These are phyloP conservation scores for Lycaena phlaeas DNA, from an alignment of 2,888 invertebrate species.

Conservation along the genomic window DNA sequence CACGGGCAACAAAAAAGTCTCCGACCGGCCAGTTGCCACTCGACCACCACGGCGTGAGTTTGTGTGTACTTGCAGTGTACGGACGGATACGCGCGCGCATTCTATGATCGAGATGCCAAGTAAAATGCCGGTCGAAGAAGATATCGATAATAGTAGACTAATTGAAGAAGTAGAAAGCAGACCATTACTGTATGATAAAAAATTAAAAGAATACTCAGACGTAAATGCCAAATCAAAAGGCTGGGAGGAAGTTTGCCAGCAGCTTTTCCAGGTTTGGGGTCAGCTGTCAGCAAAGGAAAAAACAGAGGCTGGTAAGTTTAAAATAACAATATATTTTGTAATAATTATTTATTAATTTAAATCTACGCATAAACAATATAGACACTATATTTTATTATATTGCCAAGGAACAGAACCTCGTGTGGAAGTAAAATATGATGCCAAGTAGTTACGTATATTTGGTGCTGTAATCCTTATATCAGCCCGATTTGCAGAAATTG, in stretches of 20 bases:
- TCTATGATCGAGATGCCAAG: too few relatives aligned
- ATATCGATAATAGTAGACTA: background rate
- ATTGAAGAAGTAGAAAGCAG: background rate
- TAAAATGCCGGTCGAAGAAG: background rate
- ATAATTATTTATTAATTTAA: background rate
- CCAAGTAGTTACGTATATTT: background rate
- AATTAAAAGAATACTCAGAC: conserved; percentile 18
- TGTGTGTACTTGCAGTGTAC: too few relatives aligned
- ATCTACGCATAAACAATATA: too few relatives aligned
- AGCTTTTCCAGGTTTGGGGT: conserved; percentile 10
- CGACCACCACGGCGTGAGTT: too few relatives aligned
- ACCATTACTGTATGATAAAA: conserved; percentile 12
- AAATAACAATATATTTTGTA: too few relatives aligned
- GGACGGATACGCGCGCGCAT: too few relatives aligned
- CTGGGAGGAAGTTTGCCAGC: conserved; percentile 13
- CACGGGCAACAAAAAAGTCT: too few relatives aligned
- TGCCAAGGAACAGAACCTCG: conserved; percentile 1
- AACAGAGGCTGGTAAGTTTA: background rate
- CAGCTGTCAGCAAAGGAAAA: conserved; percentile 3
- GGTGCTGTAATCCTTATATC: background rate
- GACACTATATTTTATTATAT: conserved; percentile 4
- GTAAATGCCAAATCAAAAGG: conserved; percentile 15
- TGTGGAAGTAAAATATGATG: conserved; percentile 5
- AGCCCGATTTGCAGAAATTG: background rate
- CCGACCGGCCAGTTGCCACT: too few relatives aligned